Percentiles rank a stretch among this genome's conserved stretches.
Evolutionary conservation across 2,113 vertebrate species (phyloP).

Genomic region (Alces alces): DNA sequence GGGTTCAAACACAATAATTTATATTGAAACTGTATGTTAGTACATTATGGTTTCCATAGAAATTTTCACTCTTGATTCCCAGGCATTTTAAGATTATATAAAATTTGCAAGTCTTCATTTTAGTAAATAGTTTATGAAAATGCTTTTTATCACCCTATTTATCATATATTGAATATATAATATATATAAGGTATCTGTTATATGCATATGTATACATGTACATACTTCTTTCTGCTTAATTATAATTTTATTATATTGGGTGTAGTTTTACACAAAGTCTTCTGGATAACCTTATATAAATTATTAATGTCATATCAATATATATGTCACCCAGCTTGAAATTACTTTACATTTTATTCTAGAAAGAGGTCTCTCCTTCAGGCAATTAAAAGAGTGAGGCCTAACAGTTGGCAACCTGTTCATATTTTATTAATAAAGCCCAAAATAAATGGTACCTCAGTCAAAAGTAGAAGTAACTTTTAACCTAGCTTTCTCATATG

Average conservation of each 20-base stretch:
- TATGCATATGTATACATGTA: not conserved
- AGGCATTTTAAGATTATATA: not conserved
- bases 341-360: conserved; percentile 7
- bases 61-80: not conserved
- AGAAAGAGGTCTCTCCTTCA: not conserved
- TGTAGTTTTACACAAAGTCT: not conserved
- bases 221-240: not conserved
- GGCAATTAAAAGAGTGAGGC: not conserved
- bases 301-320: not conserved
- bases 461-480: not conserved
- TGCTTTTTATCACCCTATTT: not conserved
- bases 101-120: not conserved
- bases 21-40: not conserved
- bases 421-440: not conserved
- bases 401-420: not conserved
- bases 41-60: not conserved
- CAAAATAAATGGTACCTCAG: not conserved
- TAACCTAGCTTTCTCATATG: not conserved
- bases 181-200: not conserved
- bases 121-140: not conserved
- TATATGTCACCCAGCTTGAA: not conserved
- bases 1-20: not conserved
- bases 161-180: not conserved
- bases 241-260: not conserved
- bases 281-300: not conserved